Evolutionary conservation across 2,888 invertebrate genomes (phyloP).

Genomic region (Polietes domitor): DNA sequence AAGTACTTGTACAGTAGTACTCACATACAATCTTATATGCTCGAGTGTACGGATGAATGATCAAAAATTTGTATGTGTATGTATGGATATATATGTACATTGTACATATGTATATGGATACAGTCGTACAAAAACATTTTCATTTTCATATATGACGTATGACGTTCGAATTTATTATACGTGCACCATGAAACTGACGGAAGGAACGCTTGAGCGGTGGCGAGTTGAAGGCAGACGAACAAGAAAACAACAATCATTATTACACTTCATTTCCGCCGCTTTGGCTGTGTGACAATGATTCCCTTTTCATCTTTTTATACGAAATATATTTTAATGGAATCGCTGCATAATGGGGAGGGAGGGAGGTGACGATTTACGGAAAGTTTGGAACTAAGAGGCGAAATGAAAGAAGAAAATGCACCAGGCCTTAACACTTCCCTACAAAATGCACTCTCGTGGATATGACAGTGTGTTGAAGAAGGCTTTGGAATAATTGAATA

Average conservation of each 20-base stretch:
- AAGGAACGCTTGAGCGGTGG: neutral
- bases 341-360: neutral
- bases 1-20: conserved; percentile 1
- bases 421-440: neutral
- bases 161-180: no score
- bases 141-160: conserved; percentile 41
- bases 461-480: neutral
- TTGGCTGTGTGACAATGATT: conserved; percentile 31
- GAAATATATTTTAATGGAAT: conserved; percentile 2
- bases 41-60: neutral
- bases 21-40: neutral
- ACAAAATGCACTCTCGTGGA: neutral
- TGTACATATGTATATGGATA: neutral
- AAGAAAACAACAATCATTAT: conserved; percentile 49
- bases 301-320: neutral
- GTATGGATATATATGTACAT: neutral
- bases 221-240: neutral
- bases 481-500: no score
- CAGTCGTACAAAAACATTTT: neutral
- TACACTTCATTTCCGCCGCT: conserved; percentile 58
- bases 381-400: neutral
- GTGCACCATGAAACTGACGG: conserved; percentile 1
- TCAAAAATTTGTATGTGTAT: neutral
- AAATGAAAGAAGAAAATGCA: neutral
- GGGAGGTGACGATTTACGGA: neutral